phyloP scores from a whole-genome alignment of 2,797 vertebrate genomes.

The Pangasius sanitwongsei region DNA sequence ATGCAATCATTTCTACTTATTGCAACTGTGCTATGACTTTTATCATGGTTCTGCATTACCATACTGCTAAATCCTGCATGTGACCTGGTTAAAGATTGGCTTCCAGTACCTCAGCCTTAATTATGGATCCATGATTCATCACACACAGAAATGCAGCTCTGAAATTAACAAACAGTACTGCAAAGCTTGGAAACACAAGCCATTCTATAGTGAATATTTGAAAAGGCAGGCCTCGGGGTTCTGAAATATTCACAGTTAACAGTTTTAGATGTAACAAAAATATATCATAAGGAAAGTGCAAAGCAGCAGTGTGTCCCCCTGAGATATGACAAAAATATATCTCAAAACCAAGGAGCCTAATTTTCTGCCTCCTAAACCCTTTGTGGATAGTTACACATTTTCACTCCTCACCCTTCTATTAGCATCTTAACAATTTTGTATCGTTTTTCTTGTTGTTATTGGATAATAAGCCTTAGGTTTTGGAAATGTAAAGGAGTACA shows the following conservation, averaged over 20 bases:
- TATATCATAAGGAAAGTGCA: not conserved
- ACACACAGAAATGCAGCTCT: not conserved
- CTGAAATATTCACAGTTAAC: not conserved
- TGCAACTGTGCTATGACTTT: not conserved
- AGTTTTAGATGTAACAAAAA: not conserved
- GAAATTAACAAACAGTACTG: not conserved
- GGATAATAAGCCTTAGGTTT: not conserved
- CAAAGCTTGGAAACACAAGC: not conserved
- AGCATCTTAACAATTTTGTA: not conserved
- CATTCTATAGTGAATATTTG: not conserved
- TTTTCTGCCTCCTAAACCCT: not conserved
- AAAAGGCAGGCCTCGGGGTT: not conserved
- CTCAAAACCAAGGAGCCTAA: not conserved
- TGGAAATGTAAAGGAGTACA: not conserved
- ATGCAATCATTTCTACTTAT: not conserved
- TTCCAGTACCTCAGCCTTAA: not conserved
- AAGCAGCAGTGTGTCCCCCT: not conserved
- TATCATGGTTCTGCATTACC: not conserved
- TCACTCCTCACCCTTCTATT: not conserved
- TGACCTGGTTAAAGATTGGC: slow-evolving; percentile 1
- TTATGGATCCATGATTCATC: not conserved
- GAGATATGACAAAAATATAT: not conserved
- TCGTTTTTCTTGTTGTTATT: not conserved
- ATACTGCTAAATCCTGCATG: not conserved
- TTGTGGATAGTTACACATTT: not conserved